Evolutionary conservation across 2,797 vertebrate genomes (phyloP).

Genomic region (Anomalospiza imberbis): DNA sequence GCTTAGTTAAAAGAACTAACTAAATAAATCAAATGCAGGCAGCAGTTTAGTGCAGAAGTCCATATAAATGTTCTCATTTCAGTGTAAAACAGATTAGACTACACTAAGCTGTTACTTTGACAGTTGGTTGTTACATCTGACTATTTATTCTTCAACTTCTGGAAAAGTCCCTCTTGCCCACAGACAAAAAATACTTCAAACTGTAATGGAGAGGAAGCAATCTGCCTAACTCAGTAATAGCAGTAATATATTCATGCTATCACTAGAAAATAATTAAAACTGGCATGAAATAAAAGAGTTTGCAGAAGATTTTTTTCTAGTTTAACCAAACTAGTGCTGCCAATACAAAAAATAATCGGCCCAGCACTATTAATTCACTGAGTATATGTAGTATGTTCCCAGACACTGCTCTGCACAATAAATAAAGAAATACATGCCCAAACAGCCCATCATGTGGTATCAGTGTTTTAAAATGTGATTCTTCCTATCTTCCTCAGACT

Average conservation of each 20-base stretch:
- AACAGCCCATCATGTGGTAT: not conserved
- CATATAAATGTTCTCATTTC: not conserved
- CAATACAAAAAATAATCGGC: not conserved
- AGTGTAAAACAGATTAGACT: not conserved
- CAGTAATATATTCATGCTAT: not conserved
- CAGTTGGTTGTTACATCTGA: not conserved
- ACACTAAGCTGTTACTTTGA: not conserved
- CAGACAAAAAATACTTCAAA: not conserved
- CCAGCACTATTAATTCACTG: not conserved
- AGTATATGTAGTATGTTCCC: not conserved
- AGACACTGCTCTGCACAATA: not conserved
- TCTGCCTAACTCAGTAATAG: not conserved
- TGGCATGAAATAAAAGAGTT: not conserved
- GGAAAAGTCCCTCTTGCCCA: not conserved
- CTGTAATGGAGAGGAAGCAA: not conserved
- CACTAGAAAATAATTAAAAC: not conserved
- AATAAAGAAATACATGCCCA: not conserved
- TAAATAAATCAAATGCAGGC: not conserved
- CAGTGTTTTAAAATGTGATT: not conserved
- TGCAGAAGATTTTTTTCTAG: not conserved
- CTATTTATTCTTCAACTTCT: not conserved
- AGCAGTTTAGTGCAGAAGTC: not conserved
- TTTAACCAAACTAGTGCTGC: not conserved
- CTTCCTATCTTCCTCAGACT: not conserved
- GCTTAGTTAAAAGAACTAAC: not conserved